Percentiles rank a stretch among this genome's conserved stretches.
These are phyloP conservation scores for Aramus guarauna DNA, from an alignment of 2,113 vertebrate species.

Conservation along the genomic window DNA sequence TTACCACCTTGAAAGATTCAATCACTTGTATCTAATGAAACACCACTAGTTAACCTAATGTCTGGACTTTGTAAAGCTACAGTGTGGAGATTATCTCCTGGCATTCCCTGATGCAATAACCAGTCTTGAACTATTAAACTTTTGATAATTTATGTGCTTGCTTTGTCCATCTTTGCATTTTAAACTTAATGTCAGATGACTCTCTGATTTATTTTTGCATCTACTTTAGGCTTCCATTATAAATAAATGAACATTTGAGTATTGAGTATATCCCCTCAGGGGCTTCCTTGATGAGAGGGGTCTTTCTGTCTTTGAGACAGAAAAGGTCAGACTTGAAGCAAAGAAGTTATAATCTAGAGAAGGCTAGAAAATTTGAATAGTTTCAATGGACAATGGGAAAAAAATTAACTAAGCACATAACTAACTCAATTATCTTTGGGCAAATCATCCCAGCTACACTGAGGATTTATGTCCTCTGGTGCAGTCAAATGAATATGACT, in stretches of 20 bases:
- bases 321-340: not conserved
- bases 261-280: not conserved
- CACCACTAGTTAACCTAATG: not conserved
- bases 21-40: not conserved
- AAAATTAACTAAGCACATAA: not conserved
- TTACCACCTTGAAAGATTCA: not conserved
- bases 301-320: not conserved
- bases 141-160: not conserved
- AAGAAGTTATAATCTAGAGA: not conserved
- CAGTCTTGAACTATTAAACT: not conserved
- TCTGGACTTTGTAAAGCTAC: not conserved
- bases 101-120: not conserved
- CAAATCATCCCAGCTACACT: not conserved
- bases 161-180: slow-evolving; percentile 14
- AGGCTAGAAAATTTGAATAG: not conserved
- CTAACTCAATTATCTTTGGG: not conserved
- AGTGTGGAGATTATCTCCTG: not conserved
- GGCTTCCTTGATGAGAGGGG: not conserved
- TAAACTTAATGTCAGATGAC: not conserved
- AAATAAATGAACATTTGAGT: not conserved
- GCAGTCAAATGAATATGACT: not conserved
- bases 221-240: not conserved
- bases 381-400: not conserved
- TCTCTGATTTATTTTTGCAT: not conserved
- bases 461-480: not conserved